Evolutionary conservation across 2,113 vertebrate species (phyloP).

Genomic region (Odocoileus hemionus): DNA sequence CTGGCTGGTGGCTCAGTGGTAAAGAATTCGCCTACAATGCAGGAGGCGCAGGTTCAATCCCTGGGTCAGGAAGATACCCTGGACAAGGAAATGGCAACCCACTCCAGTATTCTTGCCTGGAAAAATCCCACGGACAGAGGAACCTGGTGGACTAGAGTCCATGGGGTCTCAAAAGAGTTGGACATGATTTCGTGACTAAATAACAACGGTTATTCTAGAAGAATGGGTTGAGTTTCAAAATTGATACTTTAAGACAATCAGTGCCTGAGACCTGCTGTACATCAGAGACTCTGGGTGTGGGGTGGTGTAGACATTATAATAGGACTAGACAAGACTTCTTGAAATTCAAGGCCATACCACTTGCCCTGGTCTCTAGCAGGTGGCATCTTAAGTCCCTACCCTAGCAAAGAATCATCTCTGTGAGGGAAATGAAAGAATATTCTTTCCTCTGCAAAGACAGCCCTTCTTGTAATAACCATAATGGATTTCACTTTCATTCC

Average conservation of each 20-base stretch:
- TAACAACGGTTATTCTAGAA: neutral
- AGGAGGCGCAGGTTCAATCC: fast-evolving
- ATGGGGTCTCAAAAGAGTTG: neutral
- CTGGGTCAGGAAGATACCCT: neutral
- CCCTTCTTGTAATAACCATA: constrained; percentile 12
- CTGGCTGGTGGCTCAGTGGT: neutral
- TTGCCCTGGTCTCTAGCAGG: neutral
- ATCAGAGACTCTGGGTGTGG: neutral
- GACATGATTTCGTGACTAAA: neutral
- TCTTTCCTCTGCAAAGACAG: neutral
- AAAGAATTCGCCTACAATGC: neutral
- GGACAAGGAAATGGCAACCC: neutral
- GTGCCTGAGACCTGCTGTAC: neutral
- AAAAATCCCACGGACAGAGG: neutral
- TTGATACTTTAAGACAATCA: neutral
- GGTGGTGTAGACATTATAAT: fast-evolving
- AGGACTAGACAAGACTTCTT: neutral
- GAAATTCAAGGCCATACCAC: neutral
- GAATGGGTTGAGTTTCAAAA: neutral
- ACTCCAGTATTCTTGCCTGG: neutral
- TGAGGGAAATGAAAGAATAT: neutral
- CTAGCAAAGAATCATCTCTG: neutral
- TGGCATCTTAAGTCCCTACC: no score
- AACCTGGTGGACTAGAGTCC: neutral
- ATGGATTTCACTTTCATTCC: constrained; percentile 28